A percentile compares a stretch with the other conserved stretches of the same genome.
These are phyloP conservation scores for Pheosia tremula DNA, from an alignment of 2,888 invertebrate genomes.

Conservation along the genomic window DNA sequence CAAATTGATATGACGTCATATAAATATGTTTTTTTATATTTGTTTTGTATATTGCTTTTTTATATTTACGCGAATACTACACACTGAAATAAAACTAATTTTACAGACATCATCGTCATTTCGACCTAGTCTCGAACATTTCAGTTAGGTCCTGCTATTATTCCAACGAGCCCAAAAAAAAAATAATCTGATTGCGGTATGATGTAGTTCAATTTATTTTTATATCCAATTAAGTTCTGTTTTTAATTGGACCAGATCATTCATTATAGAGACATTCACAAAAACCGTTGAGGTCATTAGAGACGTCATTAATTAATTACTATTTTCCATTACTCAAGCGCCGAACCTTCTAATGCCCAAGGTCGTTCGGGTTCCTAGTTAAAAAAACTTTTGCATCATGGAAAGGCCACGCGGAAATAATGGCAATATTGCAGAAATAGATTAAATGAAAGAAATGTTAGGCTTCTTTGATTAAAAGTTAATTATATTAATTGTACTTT, in stretches of 20 bases:
- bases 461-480: too few species aligned
- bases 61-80: too few species aligned
- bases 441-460: too few species aligned
- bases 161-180: not conserved
- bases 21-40: too few species aligned
- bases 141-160: not conserved
- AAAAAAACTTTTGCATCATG: constrained; percentile 1
- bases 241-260: constrained; percentile 6
- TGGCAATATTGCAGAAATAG: not conserved
- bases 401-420: not conserved
- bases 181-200: not conserved
- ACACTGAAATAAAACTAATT: too few species aligned
- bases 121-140: too few species aligned
- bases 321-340: constrained; percentile 1
- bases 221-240: constrained; percentile 2
- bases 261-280: constrained; percentile 1
- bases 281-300: constrained; percentile 2
- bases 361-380: constrained; percentile 2
- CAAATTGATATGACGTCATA: too few species aligned
- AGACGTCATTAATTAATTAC: constrained; percentile 4
- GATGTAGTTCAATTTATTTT: constrained; percentile 6
- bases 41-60: too few species aligned
- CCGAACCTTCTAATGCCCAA: constrained; percentile 4
- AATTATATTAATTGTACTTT: not conserved
- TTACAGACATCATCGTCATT: too few species aligned